phyloP scores from a whole-genome alignment of 2,888 invertebrate genomes.

The Zygothrica quintamaculata region DNA sequence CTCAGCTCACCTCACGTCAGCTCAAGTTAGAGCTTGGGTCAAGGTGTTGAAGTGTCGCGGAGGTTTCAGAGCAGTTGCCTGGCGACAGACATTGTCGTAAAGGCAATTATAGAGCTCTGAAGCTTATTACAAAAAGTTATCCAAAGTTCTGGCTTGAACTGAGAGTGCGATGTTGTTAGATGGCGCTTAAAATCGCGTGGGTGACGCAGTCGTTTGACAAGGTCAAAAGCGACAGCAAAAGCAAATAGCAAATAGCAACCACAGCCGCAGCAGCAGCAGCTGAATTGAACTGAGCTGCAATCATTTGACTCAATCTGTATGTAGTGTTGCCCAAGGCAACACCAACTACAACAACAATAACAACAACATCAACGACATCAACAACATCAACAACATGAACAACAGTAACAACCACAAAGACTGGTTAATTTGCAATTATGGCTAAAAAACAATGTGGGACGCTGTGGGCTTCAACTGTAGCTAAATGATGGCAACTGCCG shows the following conservation, averaged over 20 bases:
- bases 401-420: constrained; percentile 20
- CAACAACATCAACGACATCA: constrained; percentile 13
- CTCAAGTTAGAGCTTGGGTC: constrained; percentile 28
- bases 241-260: no score
- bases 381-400: constrained; percentile 3
- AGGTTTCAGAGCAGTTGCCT: constrained; percentile 4
- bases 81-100: constrained; percentile 25
- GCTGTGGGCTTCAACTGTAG: constrained; percentile 30
- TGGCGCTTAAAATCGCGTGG: constrained; percentile 41
- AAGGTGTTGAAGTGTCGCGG: constrained; percentile 34
- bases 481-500: background rate
- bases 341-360: constrained; percentile 25
- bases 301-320: constrained; percentile 60
- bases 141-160: constrained; percentile 41
- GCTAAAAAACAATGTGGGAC: constrained; percentile 61
- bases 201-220: constrained; percentile 32
- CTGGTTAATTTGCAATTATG: constrained; percentile 75
- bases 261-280: constrained; percentile 59
- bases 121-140: constrained; percentile 14
- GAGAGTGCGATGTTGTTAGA: background rate
- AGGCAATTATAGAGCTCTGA: constrained; percentile 27
- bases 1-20: background rate
- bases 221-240: constrained; percentile 50
- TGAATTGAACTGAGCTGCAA: constrained; percentile 48
- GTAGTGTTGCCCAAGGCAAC: constrained; percentile 53